Percentiles rank a stretch among this genome's conserved stretches.
Conservation (phyloP, 2,113 vertebrate genomes). For the Phyllostomus discolor region DNA sequence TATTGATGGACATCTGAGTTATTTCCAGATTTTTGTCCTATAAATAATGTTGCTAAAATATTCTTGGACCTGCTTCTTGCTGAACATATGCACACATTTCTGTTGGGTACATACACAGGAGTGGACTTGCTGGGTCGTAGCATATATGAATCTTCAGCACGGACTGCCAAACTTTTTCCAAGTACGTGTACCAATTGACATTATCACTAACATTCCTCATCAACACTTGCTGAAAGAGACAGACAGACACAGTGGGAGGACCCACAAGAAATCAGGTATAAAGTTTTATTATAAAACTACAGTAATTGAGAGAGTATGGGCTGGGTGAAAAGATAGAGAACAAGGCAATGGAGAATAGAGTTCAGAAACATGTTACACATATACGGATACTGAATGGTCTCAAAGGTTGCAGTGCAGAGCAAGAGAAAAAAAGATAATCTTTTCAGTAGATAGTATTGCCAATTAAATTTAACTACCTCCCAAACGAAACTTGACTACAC, state of each 20-base stretch:
- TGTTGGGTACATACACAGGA: background rate
- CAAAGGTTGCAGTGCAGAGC: background rate
- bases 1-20: background rate
- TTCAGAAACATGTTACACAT: background rate
- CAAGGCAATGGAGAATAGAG: background rate
- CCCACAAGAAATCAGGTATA: background rate
- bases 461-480: background rate
- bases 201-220: background rate
- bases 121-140: background rate
- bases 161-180: constrained; percentile 5
- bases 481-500: background rate
- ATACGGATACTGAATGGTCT: background rate
- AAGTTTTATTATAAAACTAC: background rate
- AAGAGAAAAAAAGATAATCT: background rate
- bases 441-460: background rate
- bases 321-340: background rate
- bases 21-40: constrained; percentile 18
- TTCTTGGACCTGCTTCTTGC: background rate
- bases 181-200: background rate
- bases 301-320: background rate
- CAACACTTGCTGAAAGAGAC: background rate
- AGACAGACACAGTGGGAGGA: background rate
- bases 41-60: constrained; percentile 24
- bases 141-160: background rate
- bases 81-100: background rate